These are phyloP conservation scores for Clarias batrachus DNA, from an alignment of 2,113 vertebrate genomes.

Conservation along the genomic window DNA sequence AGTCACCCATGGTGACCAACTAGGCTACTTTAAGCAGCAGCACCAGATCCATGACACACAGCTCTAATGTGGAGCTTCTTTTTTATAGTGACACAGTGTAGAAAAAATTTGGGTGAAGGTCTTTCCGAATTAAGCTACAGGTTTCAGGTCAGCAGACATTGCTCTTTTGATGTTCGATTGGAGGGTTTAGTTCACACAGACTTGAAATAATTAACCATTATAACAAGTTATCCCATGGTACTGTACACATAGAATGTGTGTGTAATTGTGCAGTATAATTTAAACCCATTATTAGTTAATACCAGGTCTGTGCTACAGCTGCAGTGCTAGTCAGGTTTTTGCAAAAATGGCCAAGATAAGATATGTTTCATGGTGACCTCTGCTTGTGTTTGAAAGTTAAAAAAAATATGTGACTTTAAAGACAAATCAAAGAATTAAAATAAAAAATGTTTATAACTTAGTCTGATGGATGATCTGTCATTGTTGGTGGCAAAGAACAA, in stretches of 20 bases:
- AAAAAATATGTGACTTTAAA: neutral
- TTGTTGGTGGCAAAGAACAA: neutral
- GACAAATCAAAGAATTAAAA: neutral
- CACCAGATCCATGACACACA: constrained; percentile 47
- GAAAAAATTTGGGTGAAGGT: constrained; percentile 1
- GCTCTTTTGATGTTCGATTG: neutral
- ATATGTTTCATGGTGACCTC: neutral
- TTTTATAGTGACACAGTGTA: constrained; percentile 16
- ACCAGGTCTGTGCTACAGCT: neutral
- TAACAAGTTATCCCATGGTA: neutral
- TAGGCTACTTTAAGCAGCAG: constrained; percentile 56
- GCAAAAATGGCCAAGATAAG: neutral
- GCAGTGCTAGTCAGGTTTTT: neutral
- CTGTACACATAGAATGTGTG: constrained; percentile 2
- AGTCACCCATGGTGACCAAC: constrained; percentile 58
- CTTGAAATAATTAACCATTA: neutral
- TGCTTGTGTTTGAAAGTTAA: neutral
- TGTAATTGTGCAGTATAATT: neutral
- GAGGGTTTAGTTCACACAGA: neutral
- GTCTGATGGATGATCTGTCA: neutral
- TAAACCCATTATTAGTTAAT: neutral
- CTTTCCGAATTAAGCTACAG: neutral
- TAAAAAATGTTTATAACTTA: neutral
- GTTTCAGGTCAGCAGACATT: neutral
- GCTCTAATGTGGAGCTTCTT: neutral